A percentile compares a stretch with the other conserved stretches of the same genome.
Evolutionary conservation across 2,888 invertebrate species (phyloP).

Genomic region (Lingula anatina): DNA sequence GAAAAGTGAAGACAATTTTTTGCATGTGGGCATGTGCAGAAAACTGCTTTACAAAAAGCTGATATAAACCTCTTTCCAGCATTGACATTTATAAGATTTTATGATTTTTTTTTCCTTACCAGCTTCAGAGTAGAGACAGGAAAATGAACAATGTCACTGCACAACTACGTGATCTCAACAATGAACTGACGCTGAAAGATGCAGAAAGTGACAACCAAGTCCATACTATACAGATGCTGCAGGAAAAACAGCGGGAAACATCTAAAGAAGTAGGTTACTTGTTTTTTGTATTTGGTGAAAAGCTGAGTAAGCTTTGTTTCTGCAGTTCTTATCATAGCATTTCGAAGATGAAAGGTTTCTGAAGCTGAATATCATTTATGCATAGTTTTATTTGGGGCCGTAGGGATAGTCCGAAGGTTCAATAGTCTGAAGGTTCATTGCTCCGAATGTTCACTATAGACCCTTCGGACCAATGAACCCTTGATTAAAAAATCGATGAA

Average conservation of each 20-base stretch:
- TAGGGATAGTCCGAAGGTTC: no score
- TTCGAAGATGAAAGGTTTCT: no score
- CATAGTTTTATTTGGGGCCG: no score
- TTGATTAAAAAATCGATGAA: no score
- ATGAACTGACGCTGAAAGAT: conserved; percentile 34
- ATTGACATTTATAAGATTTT: background rate
- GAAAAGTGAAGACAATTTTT: no score
- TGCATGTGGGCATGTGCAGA: no score
- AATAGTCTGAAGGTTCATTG: no score
- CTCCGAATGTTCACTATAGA: no score
- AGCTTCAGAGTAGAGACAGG: conserved; percentile 36
- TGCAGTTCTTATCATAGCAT: background rate
- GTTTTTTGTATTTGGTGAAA: background rate
- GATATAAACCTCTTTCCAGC: background rate
- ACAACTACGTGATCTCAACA: conserved; percentile 35
- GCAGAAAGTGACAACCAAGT: conserved; percentile 31
- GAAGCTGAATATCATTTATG: no score
- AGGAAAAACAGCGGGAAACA: conserved; percentile 30
- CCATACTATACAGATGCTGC: conserved; percentile 33
- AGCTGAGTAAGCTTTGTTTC: background rate
- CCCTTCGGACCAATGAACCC: no score
- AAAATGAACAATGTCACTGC: conserved; percentile 31
- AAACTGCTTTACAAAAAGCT: no score
- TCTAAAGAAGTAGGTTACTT: conserved; percentile 26
- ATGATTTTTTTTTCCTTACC: conserved; percentile 4